These are phyloP conservation scores for Oceanites oceanicus DNA, from an alignment of 2,113 vertebrate genomes.

Conservation along the genomic window DNA sequence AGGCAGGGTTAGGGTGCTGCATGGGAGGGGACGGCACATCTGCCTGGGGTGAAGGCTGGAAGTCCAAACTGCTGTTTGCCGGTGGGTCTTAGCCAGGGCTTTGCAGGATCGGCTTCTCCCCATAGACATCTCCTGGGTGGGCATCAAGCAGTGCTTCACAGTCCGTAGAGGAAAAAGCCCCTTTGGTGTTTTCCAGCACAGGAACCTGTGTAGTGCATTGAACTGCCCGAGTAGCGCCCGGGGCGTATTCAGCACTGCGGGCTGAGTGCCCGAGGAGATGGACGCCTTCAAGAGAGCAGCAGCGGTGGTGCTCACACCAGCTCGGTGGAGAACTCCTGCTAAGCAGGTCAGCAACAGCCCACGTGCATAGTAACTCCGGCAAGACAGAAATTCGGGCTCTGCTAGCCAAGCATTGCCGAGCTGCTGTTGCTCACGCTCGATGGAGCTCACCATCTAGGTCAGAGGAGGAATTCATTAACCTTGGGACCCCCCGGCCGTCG, in stretches of 20 bases:
- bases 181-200: neutral
- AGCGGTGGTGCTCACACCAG: neutral
- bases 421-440: neutral
- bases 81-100: neutral
- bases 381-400: neutral
- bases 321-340: neutral
- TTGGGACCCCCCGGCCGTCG: rapidly evolving
- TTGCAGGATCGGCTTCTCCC: neutral
- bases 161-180: neutral
- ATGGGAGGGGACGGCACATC: neutral
- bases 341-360: neutral
- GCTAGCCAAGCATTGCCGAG: neutral
- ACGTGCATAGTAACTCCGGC: neutral
- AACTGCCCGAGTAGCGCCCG: neutral
- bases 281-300: neutral
- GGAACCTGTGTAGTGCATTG: neutral
- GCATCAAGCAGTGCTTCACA: neutral
- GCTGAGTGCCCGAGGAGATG: neutral
- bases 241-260: neutral
- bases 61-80: neutral
- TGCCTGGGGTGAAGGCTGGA: neutral
- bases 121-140: neutral
- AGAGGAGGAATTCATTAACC: neutral
- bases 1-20: neutral
- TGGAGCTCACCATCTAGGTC: neutral